phyloP scores from a whole-genome alignment of 2,113 vertebrate genomes.

The Chloropsis hardwickii region DNA sequence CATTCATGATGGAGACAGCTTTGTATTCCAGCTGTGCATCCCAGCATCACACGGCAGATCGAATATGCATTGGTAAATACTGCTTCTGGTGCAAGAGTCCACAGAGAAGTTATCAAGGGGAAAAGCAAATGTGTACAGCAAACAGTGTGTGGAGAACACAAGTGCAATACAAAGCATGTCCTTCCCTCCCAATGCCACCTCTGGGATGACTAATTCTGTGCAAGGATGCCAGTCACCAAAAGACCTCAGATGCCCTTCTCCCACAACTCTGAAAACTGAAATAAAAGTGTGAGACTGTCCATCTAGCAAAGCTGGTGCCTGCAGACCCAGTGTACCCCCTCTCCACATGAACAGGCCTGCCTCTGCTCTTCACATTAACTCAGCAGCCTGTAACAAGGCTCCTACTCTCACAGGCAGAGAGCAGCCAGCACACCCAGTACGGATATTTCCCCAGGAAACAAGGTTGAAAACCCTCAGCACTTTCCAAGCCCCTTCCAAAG shows the following conservation, averaged over 20 bases:
- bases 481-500: background rate
- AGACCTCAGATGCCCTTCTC: background rate
- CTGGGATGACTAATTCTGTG: background rate
- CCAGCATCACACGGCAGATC: background rate
- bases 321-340: background rate
- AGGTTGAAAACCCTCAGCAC: background rate
- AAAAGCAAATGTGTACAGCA: slow-evolving; percentile 31
- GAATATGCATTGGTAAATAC: background rate
- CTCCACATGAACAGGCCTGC: background rate
- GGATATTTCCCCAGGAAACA: background rate
- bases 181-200: background rate
- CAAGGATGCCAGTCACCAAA: background rate
- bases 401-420: rapidly evolving
- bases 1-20: background rate
- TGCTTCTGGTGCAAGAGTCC: background rate
- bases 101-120: slow-evolving; percentile 24
- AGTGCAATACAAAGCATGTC: slow-evolving; percentile 31
- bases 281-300: background rate
- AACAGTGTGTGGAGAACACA: slow-evolving; percentile 23
- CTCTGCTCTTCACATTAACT: background rate
- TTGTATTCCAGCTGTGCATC: background rate
- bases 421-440: rapidly evolving
- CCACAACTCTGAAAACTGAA: background rate
- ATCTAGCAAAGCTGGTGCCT: background rate
- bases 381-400: background rate